phyloP scores from a whole-genome alignment of 2,113 vertebrate genomes.

The Tetrax tetrax region DNA sequence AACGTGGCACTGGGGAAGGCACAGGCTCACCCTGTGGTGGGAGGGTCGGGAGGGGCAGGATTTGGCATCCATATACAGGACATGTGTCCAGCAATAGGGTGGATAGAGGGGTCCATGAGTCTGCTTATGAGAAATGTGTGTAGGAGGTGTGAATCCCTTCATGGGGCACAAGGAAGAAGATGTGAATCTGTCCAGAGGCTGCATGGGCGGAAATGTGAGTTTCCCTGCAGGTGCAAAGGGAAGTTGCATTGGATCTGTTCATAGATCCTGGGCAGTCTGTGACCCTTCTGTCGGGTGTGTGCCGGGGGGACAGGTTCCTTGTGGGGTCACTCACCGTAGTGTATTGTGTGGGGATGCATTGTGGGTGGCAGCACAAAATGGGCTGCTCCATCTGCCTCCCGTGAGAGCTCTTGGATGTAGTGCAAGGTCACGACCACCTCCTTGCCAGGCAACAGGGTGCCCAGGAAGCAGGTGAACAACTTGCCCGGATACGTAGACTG shows the following conservation, averaged over 20 bases:
- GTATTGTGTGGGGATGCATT: not conserved
- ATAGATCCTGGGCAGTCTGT: not conserved
- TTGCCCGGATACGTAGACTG: accelerated
- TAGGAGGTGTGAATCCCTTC: not conserved
- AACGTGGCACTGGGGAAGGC: not conserved
- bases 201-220: not conserved
- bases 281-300: not conserved
- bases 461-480: not conserved
- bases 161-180: not conserved
- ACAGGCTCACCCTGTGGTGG: not conserved
- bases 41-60: accelerated
- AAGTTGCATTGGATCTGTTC: not conserved
- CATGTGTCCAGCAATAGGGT: too few relatives aligned
- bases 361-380: not conserved
- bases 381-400: not conserved
- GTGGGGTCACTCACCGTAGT: not conserved
- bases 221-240: not conserved
- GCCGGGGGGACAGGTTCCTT: not conserved
- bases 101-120: not conserved
- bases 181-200: not conserved
- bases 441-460: not conserved
- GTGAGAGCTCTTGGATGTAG: not conserved
- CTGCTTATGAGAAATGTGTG: not conserved
- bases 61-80: not conserved
- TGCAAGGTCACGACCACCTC: not conserved